Base-by-base conservation (phyloP, 2,888 invertebrate genomes). In the Drosophila peninsularis region DNA sequence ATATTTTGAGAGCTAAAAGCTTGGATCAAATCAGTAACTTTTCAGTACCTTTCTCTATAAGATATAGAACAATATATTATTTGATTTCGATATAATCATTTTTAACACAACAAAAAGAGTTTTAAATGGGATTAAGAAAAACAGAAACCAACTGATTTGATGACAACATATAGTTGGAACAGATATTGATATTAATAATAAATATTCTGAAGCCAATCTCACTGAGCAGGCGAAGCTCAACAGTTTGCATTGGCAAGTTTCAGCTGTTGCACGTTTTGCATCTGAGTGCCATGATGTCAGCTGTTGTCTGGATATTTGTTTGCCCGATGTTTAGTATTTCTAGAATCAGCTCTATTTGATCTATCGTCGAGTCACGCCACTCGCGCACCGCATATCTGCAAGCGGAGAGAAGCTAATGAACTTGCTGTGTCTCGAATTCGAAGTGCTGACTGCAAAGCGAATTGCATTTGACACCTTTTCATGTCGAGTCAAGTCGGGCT, bases 391-490 rank as follows among this genome's bases (percentile, higher is more conserved):
- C 53, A 49, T 54, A 63, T 63, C 64, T 41, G 49, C 57, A 39
- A 45, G 19, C 50, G 34, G 17, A 13, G 32, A 62, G 41, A 76
- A 68, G 77, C 58, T 76, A 77, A 76, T 76, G 75, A 75, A 77
- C 75, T 67, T 68, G 56, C 47, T 32, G 47, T 47, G 54, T 41
- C 19, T 54, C 30, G n/a, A 24, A 34, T 32, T 21, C 37, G 13
- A 50, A 37, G 19, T 37, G 71, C 76, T 76, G 72, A 76, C 42
- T 52, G 54, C 44, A 61, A 19, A 11, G 34, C 39, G 34, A 49
- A 58, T 62, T 60, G 49, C 62, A 76, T 65, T 42, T 72, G 77
- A 77, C 64, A 76, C 73, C 65, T 55, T 42, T 56, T n/a, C 13
- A 30, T 42, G 50, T 41, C 45, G 27, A 21, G 10, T 47, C 27